phyloP scores from a whole-genome alignment of 2,797 vertebrate genomes.

The Emydoidea blandingii region DNA sequence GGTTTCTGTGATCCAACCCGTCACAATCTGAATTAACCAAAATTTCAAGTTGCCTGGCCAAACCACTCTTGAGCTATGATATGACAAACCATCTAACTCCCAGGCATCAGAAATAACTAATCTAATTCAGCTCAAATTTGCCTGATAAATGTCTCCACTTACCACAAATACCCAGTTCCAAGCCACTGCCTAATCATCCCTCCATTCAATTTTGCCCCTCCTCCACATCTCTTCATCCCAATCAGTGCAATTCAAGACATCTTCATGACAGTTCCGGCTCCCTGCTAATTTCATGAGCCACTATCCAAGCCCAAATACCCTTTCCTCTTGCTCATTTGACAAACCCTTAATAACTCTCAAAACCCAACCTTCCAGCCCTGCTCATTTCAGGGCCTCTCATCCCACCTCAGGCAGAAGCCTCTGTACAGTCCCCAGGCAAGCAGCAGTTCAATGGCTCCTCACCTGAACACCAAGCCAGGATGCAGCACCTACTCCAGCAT shows the following conservation, averaged over 20 bases:
- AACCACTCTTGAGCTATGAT: background rate
- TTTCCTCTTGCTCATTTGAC: background rate
- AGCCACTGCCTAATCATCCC: fast-evolving
- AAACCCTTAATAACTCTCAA: background rate
- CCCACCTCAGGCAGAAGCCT: background rate
- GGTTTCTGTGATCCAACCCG: too few species aligned
- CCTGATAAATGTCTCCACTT: background rate
- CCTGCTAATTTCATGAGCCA: background rate
- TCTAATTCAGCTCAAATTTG: background rate
- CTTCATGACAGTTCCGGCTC: background rate
- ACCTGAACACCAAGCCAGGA: background rate
- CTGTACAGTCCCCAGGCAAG: background rate
- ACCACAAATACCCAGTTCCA: background rate
- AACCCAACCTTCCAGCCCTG: background rate
- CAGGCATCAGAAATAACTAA: background rate
- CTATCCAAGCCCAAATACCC: background rate
- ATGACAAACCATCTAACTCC: background rate
- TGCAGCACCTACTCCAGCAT: fast-evolving
- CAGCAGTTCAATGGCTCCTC: background rate
- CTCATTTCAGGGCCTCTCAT: background rate
- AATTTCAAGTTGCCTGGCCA: background rate
- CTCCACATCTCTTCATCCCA: background rate
- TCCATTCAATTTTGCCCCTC: background rate
- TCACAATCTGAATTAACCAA: slow-evolving; percentile 5
- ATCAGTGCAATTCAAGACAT: background rate